Conservation (phyloP, 2,113 vertebrate species). For the Tympanuchus pallidicinctus region DNA sequence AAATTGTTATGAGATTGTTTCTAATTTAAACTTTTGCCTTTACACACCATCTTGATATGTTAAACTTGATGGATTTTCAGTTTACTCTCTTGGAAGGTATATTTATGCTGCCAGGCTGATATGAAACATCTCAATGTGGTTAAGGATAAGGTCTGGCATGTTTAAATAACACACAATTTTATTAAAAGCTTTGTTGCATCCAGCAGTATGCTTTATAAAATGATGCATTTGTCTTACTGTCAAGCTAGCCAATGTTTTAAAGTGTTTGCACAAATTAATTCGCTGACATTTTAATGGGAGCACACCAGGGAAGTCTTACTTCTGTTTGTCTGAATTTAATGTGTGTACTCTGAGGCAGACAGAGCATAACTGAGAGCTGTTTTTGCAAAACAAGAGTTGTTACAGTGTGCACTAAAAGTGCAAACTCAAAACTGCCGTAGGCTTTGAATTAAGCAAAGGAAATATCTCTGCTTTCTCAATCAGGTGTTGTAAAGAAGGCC, state of each 20-base stretch:
- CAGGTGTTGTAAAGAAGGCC: neutral
- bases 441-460: neutral
- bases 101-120: slow-evolving; percentile 27
- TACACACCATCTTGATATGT: neutral
- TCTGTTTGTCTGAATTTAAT: neutral
- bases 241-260: neutral
- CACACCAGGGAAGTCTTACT: neutral
- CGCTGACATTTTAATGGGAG: slow-evolving; percentile 22
- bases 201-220: slow-evolving; percentile 23
- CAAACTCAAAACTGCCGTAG: neutral
- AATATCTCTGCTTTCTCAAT: neutral
- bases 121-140: neutral
- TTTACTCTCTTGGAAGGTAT: slow-evolving; percentile 7
- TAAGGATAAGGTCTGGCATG: slow-evolving; percentile 19
- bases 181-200: slow-evolving; percentile 31
- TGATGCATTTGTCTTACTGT: slow-evolving; percentile 24
- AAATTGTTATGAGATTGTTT: neutral
- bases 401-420: neutral
- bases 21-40: slow-evolving; percentile 24
- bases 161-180: slow-evolving; percentile 29
- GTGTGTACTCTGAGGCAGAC: neutral
- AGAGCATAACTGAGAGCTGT: neutral
- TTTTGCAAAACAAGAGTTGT: neutral
- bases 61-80: slow-evolving; percentile 30
- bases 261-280: slow-evolving; percentile 31